phyloP scores from a whole-genome alignment of 92 coral and sea anemone genomes.

The Epizoanthus fatuus region DNA sequence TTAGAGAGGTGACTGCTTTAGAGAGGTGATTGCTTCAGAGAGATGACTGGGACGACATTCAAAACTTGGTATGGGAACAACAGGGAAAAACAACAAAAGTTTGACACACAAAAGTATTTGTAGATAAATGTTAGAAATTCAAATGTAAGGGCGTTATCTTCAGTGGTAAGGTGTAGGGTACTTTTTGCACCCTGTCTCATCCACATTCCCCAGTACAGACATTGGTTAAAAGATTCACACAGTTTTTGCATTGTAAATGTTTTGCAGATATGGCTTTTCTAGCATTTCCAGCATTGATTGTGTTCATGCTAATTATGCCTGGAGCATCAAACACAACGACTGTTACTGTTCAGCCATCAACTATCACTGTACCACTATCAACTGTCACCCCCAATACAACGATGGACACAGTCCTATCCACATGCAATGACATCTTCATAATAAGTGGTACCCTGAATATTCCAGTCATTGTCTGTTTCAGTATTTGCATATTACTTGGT shows the following conservation, averaged over 20 bases:
- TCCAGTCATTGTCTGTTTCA: slow-evolving; percentile 24
- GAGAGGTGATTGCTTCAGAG: no score
- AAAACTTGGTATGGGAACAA: no score
- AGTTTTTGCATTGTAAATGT: not conserved
- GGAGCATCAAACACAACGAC: slow-evolving; percentile 9
- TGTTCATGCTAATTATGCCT: not conserved
- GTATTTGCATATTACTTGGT: slow-evolving; percentile 27
- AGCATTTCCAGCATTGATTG: not conserved
- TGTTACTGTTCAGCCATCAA: not conserved
- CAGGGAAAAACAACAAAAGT: no score
- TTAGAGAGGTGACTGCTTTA: no score
- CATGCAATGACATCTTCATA: slow-evolving; percentile 30
- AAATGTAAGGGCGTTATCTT: no score
- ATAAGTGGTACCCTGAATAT: slow-evolving; percentile 2
- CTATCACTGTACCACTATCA: not conserved
- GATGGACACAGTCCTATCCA: not conserved
- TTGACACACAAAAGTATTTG: no score
- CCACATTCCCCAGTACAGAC: no score
- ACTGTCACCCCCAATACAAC: slow-evolving; percentile 29
- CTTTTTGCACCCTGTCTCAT: no score
- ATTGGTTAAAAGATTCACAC: no score
- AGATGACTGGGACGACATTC: no score
- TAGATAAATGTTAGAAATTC: no score
- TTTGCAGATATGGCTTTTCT: slow-evolving; percentile 9
- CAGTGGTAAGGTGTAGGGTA: no score